Evolutionary conservation across 2,797 vertebrate genomes (phyloP).

Genomic region (Babyrousa celebensis): DNA sequence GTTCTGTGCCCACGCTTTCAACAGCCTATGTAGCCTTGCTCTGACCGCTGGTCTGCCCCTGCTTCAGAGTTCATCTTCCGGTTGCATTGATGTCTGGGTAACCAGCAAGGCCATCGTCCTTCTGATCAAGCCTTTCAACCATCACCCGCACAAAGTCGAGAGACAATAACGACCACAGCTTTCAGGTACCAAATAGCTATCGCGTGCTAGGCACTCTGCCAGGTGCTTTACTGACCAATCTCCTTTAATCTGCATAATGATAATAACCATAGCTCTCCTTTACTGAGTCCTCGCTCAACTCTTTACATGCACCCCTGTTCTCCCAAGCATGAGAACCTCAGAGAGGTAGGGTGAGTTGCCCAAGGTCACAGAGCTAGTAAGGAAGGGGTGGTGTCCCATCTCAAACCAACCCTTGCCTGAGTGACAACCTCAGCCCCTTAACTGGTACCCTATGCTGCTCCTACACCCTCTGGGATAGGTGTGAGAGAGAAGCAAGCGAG

Average conservation of each 20-base stretch:
- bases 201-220: not conserved
- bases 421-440: not conserved
- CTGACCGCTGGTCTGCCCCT: not conserved
- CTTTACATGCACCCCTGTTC: not conserved
- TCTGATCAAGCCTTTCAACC: not conserved
- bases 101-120: not conserved
- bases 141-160: not conserved
- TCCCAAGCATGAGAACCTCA: not conserved
- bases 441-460: not conserved
- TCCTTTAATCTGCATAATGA: not conserved
- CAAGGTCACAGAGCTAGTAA: constrained; percentile 18
- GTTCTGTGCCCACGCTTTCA: not conserved
- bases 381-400: not conserved
- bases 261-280: not conserved
- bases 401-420: not conserved
- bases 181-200: not conserved
- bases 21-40: not conserved
- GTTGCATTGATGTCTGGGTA: not conserved
- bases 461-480: not conserved
- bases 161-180: not conserved
- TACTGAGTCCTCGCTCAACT: not conserved
- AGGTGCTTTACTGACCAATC: not conserved
- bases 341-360: not conserved
- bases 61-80: constrained; percentile 14
- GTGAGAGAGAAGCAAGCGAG: not conserved